Evolutionary conservation across 1,140 invertebrate genomes (phyloP).

Genomic region (Theocolax elegans): DNA sequence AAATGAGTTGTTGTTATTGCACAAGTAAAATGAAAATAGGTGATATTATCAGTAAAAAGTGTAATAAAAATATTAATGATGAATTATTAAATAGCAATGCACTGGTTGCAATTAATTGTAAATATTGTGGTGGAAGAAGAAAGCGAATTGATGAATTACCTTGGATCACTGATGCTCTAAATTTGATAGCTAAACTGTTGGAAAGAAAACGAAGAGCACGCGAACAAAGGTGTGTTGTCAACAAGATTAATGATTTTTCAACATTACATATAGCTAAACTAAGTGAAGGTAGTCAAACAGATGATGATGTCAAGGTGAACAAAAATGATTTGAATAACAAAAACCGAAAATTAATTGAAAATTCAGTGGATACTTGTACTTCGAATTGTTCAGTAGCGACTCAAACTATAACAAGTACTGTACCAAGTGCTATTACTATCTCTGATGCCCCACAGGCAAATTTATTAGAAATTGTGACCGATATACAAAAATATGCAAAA

Average conservation of each 20-base stretch:
- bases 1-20: background rate
- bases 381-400: background rate
- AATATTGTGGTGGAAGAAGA: background rate
- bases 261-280: background rate
- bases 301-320: background rate
- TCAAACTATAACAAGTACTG: slow-evolving; percentile 1
- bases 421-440: background rate
- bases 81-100: background rate
- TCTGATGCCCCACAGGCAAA: background rate
- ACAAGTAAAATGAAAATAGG: background rate
- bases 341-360: background rate
- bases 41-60: background rate
- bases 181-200: slow-evolving; percentile 19
- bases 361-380: background rate
- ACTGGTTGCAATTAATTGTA: background rate
- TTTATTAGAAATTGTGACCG: slow-evolving; percentile 12
- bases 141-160: background rate
- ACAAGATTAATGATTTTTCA: too few relatives aligned
- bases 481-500: slow-evolving; percentile 21
- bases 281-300: background rate
- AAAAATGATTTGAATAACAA: background rate
- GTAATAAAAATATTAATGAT: background rate
- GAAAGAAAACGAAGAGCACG: background rate
- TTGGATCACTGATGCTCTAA: slow-evolving; percentile 8
- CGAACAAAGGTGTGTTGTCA: too few relatives aligned